These are phyloP conservation scores for Apistogramma diplotaenia DNA, from an alignment of 2,113 vertebrate genomes.

Conservation along the genomic window DNA sequence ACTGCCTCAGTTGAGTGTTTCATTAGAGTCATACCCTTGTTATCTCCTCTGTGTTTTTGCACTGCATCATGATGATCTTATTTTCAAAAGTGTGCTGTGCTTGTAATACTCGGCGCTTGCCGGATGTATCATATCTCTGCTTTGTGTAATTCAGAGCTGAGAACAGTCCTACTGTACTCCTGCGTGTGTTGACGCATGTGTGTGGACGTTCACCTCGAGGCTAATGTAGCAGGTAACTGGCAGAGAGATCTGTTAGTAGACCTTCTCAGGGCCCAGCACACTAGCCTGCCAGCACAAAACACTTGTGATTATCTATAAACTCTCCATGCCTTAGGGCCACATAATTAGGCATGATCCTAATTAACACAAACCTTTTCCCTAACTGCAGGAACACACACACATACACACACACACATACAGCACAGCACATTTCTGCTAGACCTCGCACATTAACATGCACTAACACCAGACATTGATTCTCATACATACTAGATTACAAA, in stretches of 20 bases:
- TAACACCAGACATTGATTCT: slow-evolving; percentile 34
- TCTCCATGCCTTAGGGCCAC: slow-evolving; percentile 9
- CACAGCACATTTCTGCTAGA: neutral
- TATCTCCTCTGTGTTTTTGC: neutral
- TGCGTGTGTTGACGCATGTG: neutral
- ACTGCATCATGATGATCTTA: neutral
- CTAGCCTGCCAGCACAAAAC: slow-evolving; percentile 14
- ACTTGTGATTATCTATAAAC: slow-evolving; percentile 14
- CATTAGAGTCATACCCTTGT: slow-evolving; percentile 5
- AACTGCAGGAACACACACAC: neutral
- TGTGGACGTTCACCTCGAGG: slow-evolving; percentile 12
- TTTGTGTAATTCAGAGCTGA: slow-evolving; percentile 36
- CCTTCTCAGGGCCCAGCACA: slow-evolving; percentile 18
- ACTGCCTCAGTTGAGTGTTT: neutral
- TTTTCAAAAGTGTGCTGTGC: slow-evolving; percentile 12
- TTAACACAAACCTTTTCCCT: slow-evolving; percentile 3
- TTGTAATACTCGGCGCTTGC: neutral
- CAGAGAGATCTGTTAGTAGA: slow-evolving; percentile 16
- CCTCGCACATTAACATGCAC: neutral
- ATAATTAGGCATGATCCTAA: slow-evolving; percentile 40
- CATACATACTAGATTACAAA: slow-evolving; percentile 37
- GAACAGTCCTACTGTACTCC: slow-evolving; percentile 11
- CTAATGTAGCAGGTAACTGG: slow-evolving; percentile 17
- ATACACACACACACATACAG: neutral
- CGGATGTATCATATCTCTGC: slow-evolving; percentile 15